A percentile compares a stretch with the other conserved stretches of the same genome.
These are phyloP conservation scores for Pimpla rufipes DNA, from an alignment of 2,888 invertebrate genomes.

Conservation along the genomic window DNA sequence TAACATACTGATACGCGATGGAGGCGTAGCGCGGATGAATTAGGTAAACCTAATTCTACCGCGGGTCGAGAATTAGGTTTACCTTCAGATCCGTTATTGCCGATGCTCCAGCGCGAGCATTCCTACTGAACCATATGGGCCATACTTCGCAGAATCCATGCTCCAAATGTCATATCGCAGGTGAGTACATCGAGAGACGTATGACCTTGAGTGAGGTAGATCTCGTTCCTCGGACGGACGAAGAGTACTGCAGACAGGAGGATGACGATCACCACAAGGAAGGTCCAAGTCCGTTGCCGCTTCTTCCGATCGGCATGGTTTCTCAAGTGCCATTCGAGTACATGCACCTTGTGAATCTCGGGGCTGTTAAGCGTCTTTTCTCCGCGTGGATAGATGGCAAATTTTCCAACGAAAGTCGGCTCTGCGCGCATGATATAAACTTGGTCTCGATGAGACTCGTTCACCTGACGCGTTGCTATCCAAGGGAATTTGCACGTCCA, in stretches of 20 bases:
- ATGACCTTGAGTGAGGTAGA: conserved; percentile 28
- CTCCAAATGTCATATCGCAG: conserved; percentile 54
- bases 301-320: conserved; percentile 11
- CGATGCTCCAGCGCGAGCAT: conserved; percentile 66
- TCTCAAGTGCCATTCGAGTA: conserved; percentile 44
- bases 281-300: conserved; percentile 7
- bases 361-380: conserved; percentile 31
- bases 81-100: conserved; percentile 55
- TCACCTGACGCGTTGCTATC: conserved; percentile 12
- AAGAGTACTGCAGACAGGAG: conserved; percentile 25
- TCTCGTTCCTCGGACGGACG: conserved; percentile 38
- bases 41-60: no score
- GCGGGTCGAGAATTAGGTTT: conserved; percentile 31
- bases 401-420: background rate
- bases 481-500: conserved; percentile 50
- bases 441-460: conserved; percentile 6
- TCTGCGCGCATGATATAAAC: background rate
- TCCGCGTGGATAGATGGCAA: conserved; percentile 5
- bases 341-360: conserved; percentile 50
- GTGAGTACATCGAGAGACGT: conserved; percentile 24
- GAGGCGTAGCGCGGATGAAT: no score
- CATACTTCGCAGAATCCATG: no score
- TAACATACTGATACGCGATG: background rate
- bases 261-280: no score
- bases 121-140: conserved; percentile 51